Conservation (phyloP, 2,888 invertebrate species). For the Drosophila picticornis region DNA sequence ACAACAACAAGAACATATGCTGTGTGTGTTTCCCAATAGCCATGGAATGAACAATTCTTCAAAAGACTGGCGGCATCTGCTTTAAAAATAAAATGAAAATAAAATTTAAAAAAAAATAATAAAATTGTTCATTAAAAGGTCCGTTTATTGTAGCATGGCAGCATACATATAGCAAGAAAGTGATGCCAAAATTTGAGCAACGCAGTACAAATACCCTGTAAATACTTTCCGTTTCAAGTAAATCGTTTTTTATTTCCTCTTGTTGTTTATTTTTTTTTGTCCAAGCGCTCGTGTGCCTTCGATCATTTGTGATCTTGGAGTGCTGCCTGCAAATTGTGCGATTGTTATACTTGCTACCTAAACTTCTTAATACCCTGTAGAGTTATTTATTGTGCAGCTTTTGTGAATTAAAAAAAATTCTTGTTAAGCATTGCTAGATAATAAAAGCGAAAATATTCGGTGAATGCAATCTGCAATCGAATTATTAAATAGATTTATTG, state of each 20-base stretch:
- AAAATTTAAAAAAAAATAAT: constrained; percentile 28
- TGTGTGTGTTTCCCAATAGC: constrained; percentile 24
- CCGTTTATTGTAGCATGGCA: constrained; percentile 11
- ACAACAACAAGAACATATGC: constrained; percentile 3
- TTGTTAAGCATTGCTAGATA: background rate
- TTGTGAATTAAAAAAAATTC: background rate
- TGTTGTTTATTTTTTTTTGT: background rate
- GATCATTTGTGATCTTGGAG: constrained; percentile 35
- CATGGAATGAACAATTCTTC: constrained; percentile 45
- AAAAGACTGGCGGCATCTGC: constrained; percentile 35
- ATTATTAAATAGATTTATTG: background rate
- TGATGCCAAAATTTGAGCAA: constrained; percentile 2
- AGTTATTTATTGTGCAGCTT: background rate
- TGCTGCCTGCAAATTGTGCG: constrained; percentile 24
- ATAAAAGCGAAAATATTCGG: background rate
- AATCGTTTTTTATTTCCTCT: background rate
- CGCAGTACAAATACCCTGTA: constrained; percentile 44
- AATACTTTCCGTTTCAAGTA: background rate
- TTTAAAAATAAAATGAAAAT: constrained; percentile 46
- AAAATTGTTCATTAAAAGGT: constrained; percentile 51
- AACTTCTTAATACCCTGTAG: constrained; percentile 22
- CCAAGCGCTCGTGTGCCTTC: constrained; percentile 3
- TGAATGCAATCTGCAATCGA: background rate
- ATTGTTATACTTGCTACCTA: background rate
- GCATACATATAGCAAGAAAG: constrained; percentile 15